phyloP scores from a whole-genome alignment of 2,888 invertebrate species.

The Microplitis deprimator region DNA sequence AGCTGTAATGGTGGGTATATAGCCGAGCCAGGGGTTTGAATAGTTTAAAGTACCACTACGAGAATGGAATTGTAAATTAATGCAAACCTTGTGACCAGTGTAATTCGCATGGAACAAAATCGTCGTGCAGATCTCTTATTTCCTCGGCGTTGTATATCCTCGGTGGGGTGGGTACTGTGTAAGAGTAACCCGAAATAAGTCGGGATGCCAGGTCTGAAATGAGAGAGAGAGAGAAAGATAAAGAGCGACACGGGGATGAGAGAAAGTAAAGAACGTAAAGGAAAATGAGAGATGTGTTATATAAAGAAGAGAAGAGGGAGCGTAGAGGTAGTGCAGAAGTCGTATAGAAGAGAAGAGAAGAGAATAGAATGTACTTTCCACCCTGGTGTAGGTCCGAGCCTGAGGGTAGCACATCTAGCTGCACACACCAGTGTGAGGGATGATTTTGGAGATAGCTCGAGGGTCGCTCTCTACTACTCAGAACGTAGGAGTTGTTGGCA shows the following conservation, averaged over 20 bases:
- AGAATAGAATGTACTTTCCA: constrained; percentile 37
- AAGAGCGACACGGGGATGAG: not conserved
- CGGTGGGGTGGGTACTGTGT: not conserved
- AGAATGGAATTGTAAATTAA: constrained; percentile 28
- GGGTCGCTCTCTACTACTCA: constrained; percentile 59
- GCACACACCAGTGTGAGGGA: constrained; percentile 65
- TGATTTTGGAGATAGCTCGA: constrained; percentile 71
- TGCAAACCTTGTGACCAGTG: constrained; percentile 53
- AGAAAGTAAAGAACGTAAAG: constrained; percentile 4
- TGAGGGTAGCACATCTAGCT: constrained; percentile 56
- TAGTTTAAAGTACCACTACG: constrained; percentile 12
- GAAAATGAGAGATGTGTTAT: constrained; percentile 15
- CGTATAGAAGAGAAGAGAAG: constrained; percentile 24
- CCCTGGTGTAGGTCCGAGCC: constrained; percentile 52
- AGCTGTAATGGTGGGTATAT: constrained; percentile 1
- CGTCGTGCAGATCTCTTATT: constrained; percentile 63
- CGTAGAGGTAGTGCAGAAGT: constrained; percentile 28
- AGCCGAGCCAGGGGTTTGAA: not conserved
- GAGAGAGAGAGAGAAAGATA: too few relatives aligned
- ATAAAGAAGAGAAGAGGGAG: not conserved
- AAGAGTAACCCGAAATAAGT: not conserved
- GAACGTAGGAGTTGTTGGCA: constrained; percentile 66
- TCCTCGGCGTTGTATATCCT: constrained; percentile 52
- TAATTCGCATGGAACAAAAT: constrained; percentile 62
- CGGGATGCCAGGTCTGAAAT: too few relatives aligned